These are phyloP conservation scores for Xestia xanthographa DNA, from an alignment of 2,888 invertebrate species.

Conservation along the genomic window DNA sequence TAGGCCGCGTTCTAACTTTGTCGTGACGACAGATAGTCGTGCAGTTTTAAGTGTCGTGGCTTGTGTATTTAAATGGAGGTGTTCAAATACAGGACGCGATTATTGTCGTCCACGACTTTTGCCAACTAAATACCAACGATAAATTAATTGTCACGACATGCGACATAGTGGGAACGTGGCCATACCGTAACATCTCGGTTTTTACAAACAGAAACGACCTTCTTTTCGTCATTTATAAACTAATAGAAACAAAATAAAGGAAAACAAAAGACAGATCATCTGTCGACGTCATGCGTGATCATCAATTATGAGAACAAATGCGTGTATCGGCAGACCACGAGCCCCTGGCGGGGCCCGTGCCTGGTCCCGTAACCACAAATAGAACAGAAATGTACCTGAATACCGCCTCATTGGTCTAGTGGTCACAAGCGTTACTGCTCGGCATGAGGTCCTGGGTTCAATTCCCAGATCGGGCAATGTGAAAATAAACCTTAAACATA, in stretches of 20 bases:
- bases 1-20: no score
- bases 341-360: not conserved
- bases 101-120: no score
- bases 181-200: not conserved
- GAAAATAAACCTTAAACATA: no score
- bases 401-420: not conserved
- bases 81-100: no score
- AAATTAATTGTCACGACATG: no score
- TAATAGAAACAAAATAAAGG: slow-evolving; percentile 13
- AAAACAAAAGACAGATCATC: slow-evolving; percentile 40
- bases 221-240: not conserved
- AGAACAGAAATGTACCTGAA: slow-evolving; percentile 7
- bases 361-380: slow-evolving; percentile 31
- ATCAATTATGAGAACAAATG: slow-evolving; percentile 45
- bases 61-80: no score
- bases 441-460: not conserved
- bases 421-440: not conserved
- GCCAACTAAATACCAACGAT: no score
- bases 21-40: no score
- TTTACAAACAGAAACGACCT: not conserved
- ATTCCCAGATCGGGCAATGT: not conserved
- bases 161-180: no score
- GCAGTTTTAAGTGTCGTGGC: no score
- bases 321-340: slow-evolving; percentile 28
- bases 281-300: slow-evolving; percentile 36